These are phyloP conservation scores for Dryadula phaetusa DNA, from an alignment of 2,888 invertebrate genomes.

Conservation along the genomic window DNA sequence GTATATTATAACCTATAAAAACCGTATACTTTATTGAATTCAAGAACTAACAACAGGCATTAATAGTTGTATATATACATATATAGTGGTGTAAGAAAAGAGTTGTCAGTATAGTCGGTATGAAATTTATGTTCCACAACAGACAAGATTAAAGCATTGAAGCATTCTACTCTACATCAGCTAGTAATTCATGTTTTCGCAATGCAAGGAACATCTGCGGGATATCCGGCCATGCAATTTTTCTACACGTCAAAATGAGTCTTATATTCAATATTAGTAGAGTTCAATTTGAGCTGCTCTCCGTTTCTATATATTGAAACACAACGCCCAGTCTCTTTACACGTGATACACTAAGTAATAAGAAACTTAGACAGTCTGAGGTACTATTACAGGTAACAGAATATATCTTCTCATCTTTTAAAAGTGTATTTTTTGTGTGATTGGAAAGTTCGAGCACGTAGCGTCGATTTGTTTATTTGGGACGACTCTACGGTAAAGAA, in stretches of 20 bases:
- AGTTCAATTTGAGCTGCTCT: slow-evolving; percentile 29
- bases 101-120: slow-evolving; percentile 37
- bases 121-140: slow-evolving; percentile 34
- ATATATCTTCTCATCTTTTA: slow-evolving; percentile 21
- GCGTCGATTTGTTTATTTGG: slow-evolving; percentile 20
- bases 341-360: slow-evolving; percentile 56
- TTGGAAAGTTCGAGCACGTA: slow-evolving; percentile 6
- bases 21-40: not conserved
- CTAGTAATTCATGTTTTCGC: slow-evolving; percentile 67
- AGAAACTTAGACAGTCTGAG: slow-evolving; percentile 46
- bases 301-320: slow-evolving; percentile 36
- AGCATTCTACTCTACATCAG: slow-evolving; percentile 51
- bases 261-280: slow-evolving; percentile 4
- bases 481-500: not conserved
- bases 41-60: slow-evolving; percentile 4
- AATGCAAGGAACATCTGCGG: slow-evolving; percentile 64
- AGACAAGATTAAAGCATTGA: slow-evolving; percentile 35
- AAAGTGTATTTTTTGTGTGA: slow-evolving; percentile 11
- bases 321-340: slow-evolving; percentile 51
- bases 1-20: no score
- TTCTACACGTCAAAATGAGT: slow-evolving; percentile 27
- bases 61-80: not conserved
- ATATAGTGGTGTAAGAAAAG: slow-evolving; percentile 24
- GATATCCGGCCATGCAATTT: slow-evolving; percentile 49
- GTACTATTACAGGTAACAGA: slow-evolving; percentile 39